Evolutionary conservation across 1,140 invertebrate genomes (phyloP), one percentile per base, ranked within the genome.

Genomic region (Orius insidiosus): DNA sequence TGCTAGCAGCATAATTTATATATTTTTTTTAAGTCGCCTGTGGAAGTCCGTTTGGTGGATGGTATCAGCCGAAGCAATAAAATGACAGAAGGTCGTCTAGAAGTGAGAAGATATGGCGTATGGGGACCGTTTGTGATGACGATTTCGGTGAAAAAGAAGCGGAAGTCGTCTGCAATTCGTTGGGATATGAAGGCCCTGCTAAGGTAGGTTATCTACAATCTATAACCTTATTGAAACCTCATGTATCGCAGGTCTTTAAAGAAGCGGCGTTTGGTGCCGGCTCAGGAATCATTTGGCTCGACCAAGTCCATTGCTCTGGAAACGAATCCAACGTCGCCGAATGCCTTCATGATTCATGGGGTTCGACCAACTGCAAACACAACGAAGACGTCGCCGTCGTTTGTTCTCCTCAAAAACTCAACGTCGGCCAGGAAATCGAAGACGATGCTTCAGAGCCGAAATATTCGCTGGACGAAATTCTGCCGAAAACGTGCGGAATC

Each of bases 41-140:
- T 24, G 24, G 24, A 24, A 24, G 59, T 80, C n/a, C 67, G 79
- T 18, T 54, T 82, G n/a, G 68, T 62, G 3, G 72, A 73, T 38
- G 47, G 50, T 6, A 30, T 31, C 31, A 78, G 75, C 15, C 64
- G 64, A 1, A 67, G 55, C 8, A 43, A 60, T 0, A 61, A 61
- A 24, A 70, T 61, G 0, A 60, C 62, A 14, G 71, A 78, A 59
- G 81, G 81, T 1, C 62, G 78, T 35, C 62, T 85, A 0, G 80
- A 85, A 62, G 67, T 85, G 0, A 65, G 67, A 47, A 71, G 78
- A 55, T 69, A 72, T 51, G 76, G 74, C 4, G 66, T 74, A 2
- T 85, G 81, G 81, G 81, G 1, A 80, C 77, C 1, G 65, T 85
- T 9, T 86, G 83, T 57, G 81, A 85, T 55, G 81, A 85, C 55